Evolutionary conservation across 2,113 vertebrate species (phyloP).

Genomic region (Chlorocebus sabaeus): DNA sequence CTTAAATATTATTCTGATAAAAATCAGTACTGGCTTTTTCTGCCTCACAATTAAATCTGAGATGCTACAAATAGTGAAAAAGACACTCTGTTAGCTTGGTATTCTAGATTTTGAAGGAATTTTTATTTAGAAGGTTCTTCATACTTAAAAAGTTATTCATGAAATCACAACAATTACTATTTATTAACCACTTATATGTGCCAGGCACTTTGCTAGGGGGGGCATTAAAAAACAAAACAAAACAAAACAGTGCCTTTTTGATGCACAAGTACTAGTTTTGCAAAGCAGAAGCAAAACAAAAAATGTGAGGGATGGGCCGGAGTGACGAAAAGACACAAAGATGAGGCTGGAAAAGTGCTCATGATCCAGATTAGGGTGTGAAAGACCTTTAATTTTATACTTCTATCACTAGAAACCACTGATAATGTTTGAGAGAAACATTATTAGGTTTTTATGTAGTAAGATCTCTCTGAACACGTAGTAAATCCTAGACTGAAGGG

Average conservation of each 20-base stretch:
- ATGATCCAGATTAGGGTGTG: background rate
- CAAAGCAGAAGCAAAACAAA: background rate
- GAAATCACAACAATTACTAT: slow-evolving; percentile 19
- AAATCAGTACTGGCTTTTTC: background rate
- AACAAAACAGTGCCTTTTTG: background rate
- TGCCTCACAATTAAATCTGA: background rate
- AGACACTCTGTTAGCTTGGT: background rate
- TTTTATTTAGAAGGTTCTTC: slow-evolving; percentile 20
- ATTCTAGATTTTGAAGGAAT: slow-evolving; percentile 24
- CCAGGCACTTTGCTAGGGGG: background rate
- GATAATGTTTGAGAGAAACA: background rate
- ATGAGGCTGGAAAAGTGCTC: background rate
- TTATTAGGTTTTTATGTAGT: background rate
- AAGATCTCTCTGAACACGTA: background rate
- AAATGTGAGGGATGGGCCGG: background rate
- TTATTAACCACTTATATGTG: background rate
- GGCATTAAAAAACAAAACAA: background rate
- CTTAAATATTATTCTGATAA: background rate
- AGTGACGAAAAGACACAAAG: background rate
- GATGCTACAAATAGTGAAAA: background rate
- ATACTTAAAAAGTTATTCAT: slow-evolving; percentile 20
- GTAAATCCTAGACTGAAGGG: background rate
- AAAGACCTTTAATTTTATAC: background rate
- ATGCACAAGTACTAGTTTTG: background rate
- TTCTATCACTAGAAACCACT: background rate